Percentiles rank a stretch among this genome's conserved stretches.
Evolutionary conservation across 1,140 invertebrate genomes (phyloP).

Genomic region (Ganaspis sp.): DNA sequence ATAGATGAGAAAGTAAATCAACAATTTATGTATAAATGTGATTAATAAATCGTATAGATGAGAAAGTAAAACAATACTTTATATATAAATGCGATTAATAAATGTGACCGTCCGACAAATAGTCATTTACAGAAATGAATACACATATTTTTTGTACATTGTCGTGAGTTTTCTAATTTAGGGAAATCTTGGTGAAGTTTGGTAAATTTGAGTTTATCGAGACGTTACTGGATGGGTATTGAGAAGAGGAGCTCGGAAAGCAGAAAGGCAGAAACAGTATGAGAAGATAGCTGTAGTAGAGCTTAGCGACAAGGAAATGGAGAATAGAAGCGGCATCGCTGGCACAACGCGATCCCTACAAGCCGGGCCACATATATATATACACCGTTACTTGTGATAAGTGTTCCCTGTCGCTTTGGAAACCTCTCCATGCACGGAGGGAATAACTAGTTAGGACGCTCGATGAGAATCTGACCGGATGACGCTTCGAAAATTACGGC

Average conservation of each 20-base stretch:
- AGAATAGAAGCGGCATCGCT: conserved; percentile 36
- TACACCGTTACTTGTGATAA: conserved; percentile 53
- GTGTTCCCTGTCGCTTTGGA: conserved; percentile 51
- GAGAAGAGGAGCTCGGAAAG: background rate
- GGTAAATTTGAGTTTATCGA: too few relatives aligned
- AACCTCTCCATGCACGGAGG: background rate
- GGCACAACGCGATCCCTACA: conserved; percentile 17
- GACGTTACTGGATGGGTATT: background rate
- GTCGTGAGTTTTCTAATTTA: too few relatives aligned
- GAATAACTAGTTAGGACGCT: conserved; percentile 50
- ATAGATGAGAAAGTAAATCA: too few relatives aligned
- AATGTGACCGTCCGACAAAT: too few relatives aligned
- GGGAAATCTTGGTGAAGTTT: too few relatives aligned
- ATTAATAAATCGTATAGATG: too few relatives aligned
- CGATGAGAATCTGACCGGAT: conserved; percentile 61
- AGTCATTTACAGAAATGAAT: too few relatives aligned
- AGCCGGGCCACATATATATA: conserved; percentile 45
- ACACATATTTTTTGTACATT: too few relatives aligned
- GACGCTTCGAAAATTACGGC: conserved; percentile 62
- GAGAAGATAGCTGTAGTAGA: background rate
- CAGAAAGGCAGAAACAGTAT: background rate
- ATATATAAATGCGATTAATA: too few relatives aligned
- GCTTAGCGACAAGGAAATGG: conserved; percentile 8
- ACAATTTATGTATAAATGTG: too few relatives aligned
- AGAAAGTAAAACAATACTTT: too few relatives aligned